phyloP scores from a whole-genome alignment of 1,140 invertebrate genomes.

The Chymomyza costata region DNA sequence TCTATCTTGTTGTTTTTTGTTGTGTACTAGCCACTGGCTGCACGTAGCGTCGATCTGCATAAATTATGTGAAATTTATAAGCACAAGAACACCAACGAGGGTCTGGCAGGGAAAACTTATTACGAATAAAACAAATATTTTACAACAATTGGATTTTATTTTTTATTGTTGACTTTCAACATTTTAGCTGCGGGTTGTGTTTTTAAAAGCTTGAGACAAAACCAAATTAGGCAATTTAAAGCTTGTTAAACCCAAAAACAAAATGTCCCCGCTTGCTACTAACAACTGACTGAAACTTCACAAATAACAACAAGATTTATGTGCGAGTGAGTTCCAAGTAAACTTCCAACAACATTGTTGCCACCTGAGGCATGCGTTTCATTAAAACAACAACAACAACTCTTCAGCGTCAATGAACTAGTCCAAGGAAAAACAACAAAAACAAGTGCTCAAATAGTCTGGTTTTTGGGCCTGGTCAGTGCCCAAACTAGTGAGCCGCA shows the following conservation, averaged over 20 bases:
- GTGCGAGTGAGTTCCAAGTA: conserved; percentile 33
- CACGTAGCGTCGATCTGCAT: conserved; percentile 70
- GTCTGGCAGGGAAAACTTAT: conserved; percentile 53
- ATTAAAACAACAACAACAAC: conserved; percentile 10
- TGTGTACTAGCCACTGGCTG: conserved; percentile 37
- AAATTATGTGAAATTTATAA: conserved; percentile 70
- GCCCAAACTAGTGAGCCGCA: conserved; percentile 37
- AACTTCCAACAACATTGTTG: conserved; percentile 20
- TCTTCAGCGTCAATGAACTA: conserved; percentile 21
- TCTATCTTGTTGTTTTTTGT: conserved; percentile 9
- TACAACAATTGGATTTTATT: conserved; percentile 56
- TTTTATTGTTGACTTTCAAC: conserved; percentile 21
- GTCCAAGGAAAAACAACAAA: conserved; percentile 41
- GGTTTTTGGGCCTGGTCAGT: conserved; percentile 27
- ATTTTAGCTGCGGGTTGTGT: conserved; percentile 9
- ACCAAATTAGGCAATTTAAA: neutral
- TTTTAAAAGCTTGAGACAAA: conserved; percentile 6
- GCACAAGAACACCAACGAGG: conserved; percentile 45
- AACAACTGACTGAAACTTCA: neutral
- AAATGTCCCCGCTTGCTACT: too few relatives aligned
- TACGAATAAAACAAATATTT: conserved; percentile 65
- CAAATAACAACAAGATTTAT: too few relatives aligned
- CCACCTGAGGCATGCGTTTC: conserved; percentile 19
- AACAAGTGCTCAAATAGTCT: conserved; percentile 37
- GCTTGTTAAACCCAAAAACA: neutral